Evolutionary conservation across 2,797 vertebrate genomes (phyloP), one percentile per base, ranked within the genome.

Genomic region (Margarornis squamiger): DNA sequence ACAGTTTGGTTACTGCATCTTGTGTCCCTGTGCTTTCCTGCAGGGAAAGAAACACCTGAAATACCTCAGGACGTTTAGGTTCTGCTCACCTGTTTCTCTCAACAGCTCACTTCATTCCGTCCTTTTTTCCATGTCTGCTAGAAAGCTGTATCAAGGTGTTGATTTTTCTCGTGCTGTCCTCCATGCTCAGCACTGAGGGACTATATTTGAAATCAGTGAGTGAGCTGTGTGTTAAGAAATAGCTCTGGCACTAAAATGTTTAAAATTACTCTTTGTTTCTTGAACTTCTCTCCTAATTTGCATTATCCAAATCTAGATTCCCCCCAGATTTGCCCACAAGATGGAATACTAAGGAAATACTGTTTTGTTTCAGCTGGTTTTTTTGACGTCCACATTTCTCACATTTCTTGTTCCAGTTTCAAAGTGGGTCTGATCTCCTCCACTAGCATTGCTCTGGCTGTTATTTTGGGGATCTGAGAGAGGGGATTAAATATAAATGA

Each of bases 201-300:
- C 90, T 93, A 65, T 83, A 79, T 91, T 93, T 87, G 93, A 93
- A 93, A 94, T 81, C 88, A 93, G 46, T 80, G 92, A 87, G 43
- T 27, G 79, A 95, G 87, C 82, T 77, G 76, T 51, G 61, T 89
- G 86, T 97, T 93, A 97, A 96, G 97, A 96, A 97, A 97, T 86
- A 90, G 71, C 78, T 86, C 86, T 96, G 95, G 94, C 94, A 94
- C 54, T 63, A 77, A 92, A 89, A 92, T 68, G 59, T 55, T 93
- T 96, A 48, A 92, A 93, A 94, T 95, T 75, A 92, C 75, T 89
- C 81, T 92, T 94, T 95, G 83, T 93, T 96, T 96, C 78, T 71
- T 59, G 94, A 82, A 97, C 93, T 96, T 97, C 73, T 94, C 86
- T 96, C 95, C 95, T 75, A 93, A 92, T 97, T 97, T 91, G 90